Base-by-base conservation (phyloP, 2,113 vertebrate species). In the Prolemur simus region DNA sequence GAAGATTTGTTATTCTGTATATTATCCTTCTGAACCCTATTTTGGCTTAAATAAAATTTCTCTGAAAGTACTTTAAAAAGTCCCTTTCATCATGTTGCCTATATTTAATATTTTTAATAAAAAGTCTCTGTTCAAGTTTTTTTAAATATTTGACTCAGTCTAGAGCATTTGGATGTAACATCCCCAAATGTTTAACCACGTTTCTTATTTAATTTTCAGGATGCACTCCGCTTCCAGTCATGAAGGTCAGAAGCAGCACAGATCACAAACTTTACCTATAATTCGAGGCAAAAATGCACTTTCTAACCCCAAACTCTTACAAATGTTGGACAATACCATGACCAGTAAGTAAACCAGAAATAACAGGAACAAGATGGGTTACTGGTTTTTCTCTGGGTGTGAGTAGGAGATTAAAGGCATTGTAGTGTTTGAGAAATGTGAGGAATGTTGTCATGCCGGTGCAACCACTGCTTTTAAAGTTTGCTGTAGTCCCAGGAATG, bases 251-350 rank as follows among this genome's bases (percentile, higher is more conserved):
- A 99, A 99, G 69, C 99, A 99, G 14, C 99, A 99, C 97, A 99
- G 99, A 97, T 99, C 99, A 94, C 99, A 99, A 98, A 99, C 99
- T 0, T 99, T 99, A 98, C 99, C 99, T 82, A 99, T 99, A 98
- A 99, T 99, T 95, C 98, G 99, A 97, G 98, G 99, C 84, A 99
- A 99, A 99, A 99, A 99, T 95, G 99, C 99, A 80, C 99, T 99
- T 92, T 99, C 99, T 92, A 99, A 99, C 97, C 99, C 99, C 71
- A 99, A 99, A 97, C 99, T 99, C 82, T 98, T 99, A 89, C 99
- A 99, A 97, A 99, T 99, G 99, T 99, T 99, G 98, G 99, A 99
- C 76, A 99, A 98, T 74, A 99, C 98, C 96, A 98, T 98, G 96
- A 93, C 98, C 93, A 98, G 98, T 98, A 98, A 98, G 99, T 99